phyloP scores from a whole-genome alignment of 2,888 invertebrate genomes.

The Ophioninae sp. region DNA sequence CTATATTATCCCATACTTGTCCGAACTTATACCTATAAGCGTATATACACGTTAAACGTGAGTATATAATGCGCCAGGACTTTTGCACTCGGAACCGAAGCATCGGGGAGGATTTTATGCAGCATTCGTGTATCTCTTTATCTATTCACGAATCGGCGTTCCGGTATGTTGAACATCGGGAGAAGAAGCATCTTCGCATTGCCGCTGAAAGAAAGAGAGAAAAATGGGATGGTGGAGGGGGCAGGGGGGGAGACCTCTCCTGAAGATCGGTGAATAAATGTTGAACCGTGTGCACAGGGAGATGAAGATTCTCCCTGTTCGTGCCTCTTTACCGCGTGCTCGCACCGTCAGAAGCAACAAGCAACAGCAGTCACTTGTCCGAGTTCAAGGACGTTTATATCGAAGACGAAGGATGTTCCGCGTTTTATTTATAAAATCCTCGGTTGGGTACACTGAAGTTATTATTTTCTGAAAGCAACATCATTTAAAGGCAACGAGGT shows the following conservation, averaged over 20 bases:
- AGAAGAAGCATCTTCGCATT: slow-evolving; percentile 53
- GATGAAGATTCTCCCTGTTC: slow-evolving; percentile 47
- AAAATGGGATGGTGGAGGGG: slow-evolving; percentile 5
- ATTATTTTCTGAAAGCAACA: slow-evolving; percentile 20
- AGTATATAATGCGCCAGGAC: slow-evolving; percentile 18
- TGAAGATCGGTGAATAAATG: slow-evolving; percentile 60
- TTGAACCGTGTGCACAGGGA: slow-evolving; percentile 48
- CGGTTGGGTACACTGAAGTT: neutral
- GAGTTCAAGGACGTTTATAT: slow-evolving; percentile 69
- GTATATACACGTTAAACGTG: slow-evolving; percentile 36
- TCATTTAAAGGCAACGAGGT: neutral
- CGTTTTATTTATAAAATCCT: slow-evolving; percentile 21
- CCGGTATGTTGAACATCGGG: slow-evolving; percentile 69
- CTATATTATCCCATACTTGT: slow-evolving; percentile 29
- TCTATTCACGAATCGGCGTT: slow-evolving; percentile 69
- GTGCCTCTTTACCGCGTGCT: slow-evolving; percentile 45
- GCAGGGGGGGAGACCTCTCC: slow-evolving; percentile 29
- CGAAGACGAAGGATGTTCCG: slow-evolving; percentile 36
- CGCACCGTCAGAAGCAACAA: slow-evolving; percentile 49
- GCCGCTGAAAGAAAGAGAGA: neutral
- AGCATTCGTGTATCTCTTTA: slow-evolving; percentile 65
- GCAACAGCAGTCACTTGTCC: slow-evolving; percentile 61
- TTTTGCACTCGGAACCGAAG: slow-evolving; percentile 39
- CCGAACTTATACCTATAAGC: slow-evolving; percentile 20
- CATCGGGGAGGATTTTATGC: slow-evolving; percentile 45